Conservation (phyloP, 2,113 vertebrate genomes). For the Chiloscyllium plagiosum region DNA sequence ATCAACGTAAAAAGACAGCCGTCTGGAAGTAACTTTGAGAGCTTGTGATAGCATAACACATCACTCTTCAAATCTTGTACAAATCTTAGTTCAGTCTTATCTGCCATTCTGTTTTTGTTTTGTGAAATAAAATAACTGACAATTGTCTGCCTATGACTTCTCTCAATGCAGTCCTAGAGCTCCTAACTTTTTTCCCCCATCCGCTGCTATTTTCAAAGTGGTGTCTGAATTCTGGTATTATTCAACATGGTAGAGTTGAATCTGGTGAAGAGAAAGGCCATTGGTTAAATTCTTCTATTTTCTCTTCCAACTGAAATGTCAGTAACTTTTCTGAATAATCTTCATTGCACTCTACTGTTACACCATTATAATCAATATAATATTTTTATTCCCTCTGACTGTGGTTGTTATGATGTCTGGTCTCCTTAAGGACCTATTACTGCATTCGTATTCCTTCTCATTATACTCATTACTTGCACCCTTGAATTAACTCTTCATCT, state of each 20-base stretch:
- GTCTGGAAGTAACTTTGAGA: not conserved
- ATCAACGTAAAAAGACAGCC: not conserved
- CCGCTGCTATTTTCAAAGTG: not conserved
- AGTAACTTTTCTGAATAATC: not conserved
- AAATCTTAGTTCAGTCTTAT: not conserved
- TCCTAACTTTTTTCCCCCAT: no score
- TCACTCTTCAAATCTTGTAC: not conserved
- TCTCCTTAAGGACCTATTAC: not conserved
- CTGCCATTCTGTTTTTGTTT: not conserved
- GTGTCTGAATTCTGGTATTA: not conserved
- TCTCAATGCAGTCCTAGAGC: not conserved
- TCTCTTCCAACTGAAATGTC: not conserved
- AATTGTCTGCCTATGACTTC: not conserved
- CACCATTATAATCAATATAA: not conserved
- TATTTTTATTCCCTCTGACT: not conserved
- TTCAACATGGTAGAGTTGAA: not conserved
- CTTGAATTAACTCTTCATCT: not conserved
- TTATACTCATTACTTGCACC: not conserved
- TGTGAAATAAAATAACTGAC: not conserved
- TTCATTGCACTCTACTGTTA: not conserved
- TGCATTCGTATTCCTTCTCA: not conserved
- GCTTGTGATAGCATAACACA: not conserved
- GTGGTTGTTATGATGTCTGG: not conserved
- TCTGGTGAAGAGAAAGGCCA: not conserved
- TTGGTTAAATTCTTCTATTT: not conserved